These are phyloP conservation scores for Sanderia malayensis DNA, from an alignment of 30 jellyfish, hydroid and myxozoan genomes.

Conservation along the genomic window DNA sequence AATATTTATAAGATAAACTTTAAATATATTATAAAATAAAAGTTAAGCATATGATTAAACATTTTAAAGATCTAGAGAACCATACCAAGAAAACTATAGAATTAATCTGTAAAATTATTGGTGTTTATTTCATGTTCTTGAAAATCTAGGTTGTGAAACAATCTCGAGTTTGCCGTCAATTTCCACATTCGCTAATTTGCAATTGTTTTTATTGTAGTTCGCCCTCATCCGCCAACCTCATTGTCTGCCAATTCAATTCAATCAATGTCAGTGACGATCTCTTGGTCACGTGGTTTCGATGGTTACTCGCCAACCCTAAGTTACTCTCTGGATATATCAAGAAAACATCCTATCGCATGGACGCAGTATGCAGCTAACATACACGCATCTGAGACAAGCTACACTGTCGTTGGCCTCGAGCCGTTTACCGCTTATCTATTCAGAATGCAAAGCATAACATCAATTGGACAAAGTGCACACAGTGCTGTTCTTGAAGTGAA, in stretches of 20 bases:
- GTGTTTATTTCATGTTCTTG: too few relatives aligned
- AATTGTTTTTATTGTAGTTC: slow-evolving; percentile 14
- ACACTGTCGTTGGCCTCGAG: slow-evolving; percentile 49
- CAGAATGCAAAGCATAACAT: slow-evolving; percentile 23
- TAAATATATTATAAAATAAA: too few relatives aligned
- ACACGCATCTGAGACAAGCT: neutral
- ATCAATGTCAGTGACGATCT: slow-evolving; percentile 19
- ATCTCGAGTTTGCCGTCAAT: too few relatives aligned
- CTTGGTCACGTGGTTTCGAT: slow-evolving; percentile 52
- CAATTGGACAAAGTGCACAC: slow-evolving; percentile 26
- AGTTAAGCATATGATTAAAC: too few relatives aligned
- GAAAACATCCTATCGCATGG: slow-evolving; percentile 27
- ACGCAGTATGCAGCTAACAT: slow-evolving; percentile 6
- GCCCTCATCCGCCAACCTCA: slow-evolving; percentile 46
- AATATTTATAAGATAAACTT: too few relatives aligned
- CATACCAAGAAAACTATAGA: too few relatives aligned
- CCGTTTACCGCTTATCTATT: slow-evolving; percentile 38
- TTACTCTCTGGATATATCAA: slow-evolving; percentile 27
- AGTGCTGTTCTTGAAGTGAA: slow-evolving; percentile 13
- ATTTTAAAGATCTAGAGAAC: too few relatives aligned
- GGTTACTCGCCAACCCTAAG: slow-evolving; percentile 42
- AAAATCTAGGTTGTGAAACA: too few relatives aligned
- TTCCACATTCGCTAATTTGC: too few relatives aligned
- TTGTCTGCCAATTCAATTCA: slow-evolving; percentile 14
- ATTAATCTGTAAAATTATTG: too few relatives aligned